Base-by-base conservation (phyloP, 1,140 invertebrate genomes). In the Coboldia fuscipes region DNA sequence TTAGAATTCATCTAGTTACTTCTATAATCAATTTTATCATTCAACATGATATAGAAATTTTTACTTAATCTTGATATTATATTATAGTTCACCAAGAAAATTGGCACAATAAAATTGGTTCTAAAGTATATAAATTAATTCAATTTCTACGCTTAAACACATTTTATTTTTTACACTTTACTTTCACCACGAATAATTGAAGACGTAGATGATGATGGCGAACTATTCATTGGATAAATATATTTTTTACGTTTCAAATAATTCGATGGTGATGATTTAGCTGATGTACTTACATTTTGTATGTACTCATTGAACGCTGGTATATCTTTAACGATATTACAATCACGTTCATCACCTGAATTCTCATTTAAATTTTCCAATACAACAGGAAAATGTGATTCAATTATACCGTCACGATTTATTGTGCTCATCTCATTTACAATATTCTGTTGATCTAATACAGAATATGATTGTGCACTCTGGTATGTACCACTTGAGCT, bases 401-500 rank as follows among this genome's bases (percentile, higher is more conserved):
- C 52, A n/a, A n/a, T n/a, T 3, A 55, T 39, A 2, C 54, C 45
- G 19, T 51, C 52, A 3, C 45, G 43, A 28, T 45, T 45, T 32
- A 48, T 43, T 43, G 37, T 40, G 39, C 33, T 23, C 10, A 12
- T 26, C 20, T 22, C 6, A 8, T 34, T n/a, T 4, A 14, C n/a
- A 8, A 14, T 13, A 5, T 12, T 14, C 7, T 4, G 12, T 5
- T n/a, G 12, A 20, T 18, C 19, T 3, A 19, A 9, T 10, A 5
- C 30, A n/a, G 5, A 12, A 4, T 5, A 54, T 7, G 51, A 52
- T 22, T 41, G 47, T 37, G 51, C 51, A 28, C 51, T 54, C 33
- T 53, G 51, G 36, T 50, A 55, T 14, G 50, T 54, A 16, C 54
- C 52, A 30, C 41, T 43, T 18, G 50, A 51, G 19, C 46, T 47